Conservation (phyloP, 1,140 invertebrate genomes). For the Amphibalanus amphitrite region DNA sequence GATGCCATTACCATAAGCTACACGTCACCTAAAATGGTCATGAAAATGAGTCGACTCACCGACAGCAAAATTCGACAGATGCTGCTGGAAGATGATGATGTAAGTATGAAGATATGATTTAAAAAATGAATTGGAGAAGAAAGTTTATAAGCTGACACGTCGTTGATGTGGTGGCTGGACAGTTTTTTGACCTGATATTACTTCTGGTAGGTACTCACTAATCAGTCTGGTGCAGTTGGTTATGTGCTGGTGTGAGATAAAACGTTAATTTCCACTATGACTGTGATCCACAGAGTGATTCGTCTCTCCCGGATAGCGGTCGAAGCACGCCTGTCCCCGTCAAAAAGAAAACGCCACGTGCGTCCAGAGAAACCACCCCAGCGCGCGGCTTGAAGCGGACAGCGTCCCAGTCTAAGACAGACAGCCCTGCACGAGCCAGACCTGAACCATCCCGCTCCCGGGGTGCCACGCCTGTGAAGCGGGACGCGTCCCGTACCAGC, state of each 20-base stretch:
- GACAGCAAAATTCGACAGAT: background rate
- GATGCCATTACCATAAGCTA: background rate
- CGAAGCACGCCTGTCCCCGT: background rate
- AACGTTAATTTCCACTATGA: too few relatives aligned
- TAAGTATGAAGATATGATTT: too few relatives aligned
- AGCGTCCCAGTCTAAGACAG: too few relatives aligned
- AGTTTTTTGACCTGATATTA: too few relatives aligned
- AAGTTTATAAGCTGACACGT: too few relatives aligned
- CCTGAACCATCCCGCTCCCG: background rate
- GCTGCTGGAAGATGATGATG: background rate
- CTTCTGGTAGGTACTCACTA: too few relatives aligned
- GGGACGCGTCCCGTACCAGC: too few relatives aligned
- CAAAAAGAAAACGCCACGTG: background rate
- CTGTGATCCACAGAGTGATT: background rate
- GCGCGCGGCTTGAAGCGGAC: too few relatives aligned
- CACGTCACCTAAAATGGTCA: background rate
- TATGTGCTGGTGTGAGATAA: too few relatives aligned
- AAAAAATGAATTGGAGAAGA: too few relatives aligned
- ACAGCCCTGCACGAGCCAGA: background rate
- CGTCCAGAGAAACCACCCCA: background rate
- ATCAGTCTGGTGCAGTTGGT: too few relatives aligned
- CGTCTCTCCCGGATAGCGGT: background rate
- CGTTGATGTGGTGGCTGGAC: too few relatives aligned
- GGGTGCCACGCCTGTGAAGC: background rate
- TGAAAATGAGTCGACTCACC: background rate